Evolutionary conservation across 2,888 invertebrate genomes (phyloP), one percentile per base, ranked within the genome.

Genomic region (Pseudococcus jackbeardsleyi): DNA sequence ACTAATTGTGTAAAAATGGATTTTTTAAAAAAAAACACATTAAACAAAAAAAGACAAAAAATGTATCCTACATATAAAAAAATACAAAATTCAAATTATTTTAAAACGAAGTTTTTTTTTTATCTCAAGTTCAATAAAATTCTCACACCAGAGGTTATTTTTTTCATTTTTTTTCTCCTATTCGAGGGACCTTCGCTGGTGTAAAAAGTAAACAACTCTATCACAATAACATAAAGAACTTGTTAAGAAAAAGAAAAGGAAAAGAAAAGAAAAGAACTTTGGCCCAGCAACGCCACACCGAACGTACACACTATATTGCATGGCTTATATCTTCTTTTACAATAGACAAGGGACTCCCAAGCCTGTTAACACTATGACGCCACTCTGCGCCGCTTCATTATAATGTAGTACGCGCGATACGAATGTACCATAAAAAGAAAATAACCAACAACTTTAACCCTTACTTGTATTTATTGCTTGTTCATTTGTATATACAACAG

Each of bases 401-500:
- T 79, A 68, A 68, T 68, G 59, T 46, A 79, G 82, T 54, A 50
- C 59, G 59, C 88, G 54, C 39, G 50, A 46, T 79, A 48, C 50
- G 22, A 88, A 88, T 88, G 50, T 88, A 79, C 79, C 88, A 88
- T 88, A 88, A 88, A 88, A 82, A 88, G 88, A 88, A 88, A 82
- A 88, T 82, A 88, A 88, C 88, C 88, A 54, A 88, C 88, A 88
- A 88, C 88, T 88, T 88, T 88, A 82, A 88, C 79, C 88, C 88
- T 82, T 79, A 82, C 88, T 54, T 59, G 42, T 48, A 42, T 79
- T 88, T 79, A 88, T 88, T 88, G 72, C 79, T 88, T 50, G 88
- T 48, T 79, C 79, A 59, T 88, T 82, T 46, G 79, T 46, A 82
- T 82, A 33, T 82, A 46, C 79, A 46, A 19, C 33, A 46, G 79